phyloP scores from a whole-genome alignment of 2,113 vertebrate species.

The Aphyosemion australe region DNA sequence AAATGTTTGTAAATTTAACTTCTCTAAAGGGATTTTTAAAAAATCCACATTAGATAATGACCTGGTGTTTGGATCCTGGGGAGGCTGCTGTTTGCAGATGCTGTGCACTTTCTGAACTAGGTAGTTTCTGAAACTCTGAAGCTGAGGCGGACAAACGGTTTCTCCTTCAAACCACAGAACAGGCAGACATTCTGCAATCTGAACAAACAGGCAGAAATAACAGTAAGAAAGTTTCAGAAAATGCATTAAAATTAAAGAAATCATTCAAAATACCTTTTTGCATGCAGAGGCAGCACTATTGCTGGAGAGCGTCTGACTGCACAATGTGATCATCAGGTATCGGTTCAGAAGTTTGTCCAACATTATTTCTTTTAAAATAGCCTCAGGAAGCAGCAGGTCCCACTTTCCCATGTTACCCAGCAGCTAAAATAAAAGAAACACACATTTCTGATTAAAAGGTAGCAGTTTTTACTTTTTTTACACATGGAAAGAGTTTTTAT shows the following conservation, averaged over 20 bases:
- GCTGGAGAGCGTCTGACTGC: constrained; percentile 69
- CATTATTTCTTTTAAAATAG: constrained; percentile 82
- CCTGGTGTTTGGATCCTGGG: constrained; percentile 59
- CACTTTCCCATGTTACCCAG: constrained; percentile 86
- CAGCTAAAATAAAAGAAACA: constrained; percentile 74
- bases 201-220: background rate
- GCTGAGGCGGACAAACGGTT: constrained; percentile 77
- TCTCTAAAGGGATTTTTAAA: too few species aligned
- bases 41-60: constrained; percentile 29
- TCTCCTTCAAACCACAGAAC: constrained; percentile 83
- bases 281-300: constrained; percentile 75
- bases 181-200: constrained; percentile 85
- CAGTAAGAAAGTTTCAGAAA: constrained; percentile 57
- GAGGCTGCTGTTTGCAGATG: constrained; percentile 73
- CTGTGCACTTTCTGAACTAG: constrained; percentile 77
- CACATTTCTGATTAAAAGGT: background rate
- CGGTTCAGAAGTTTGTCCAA: constrained; percentile 88
- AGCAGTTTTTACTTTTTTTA: background rate
- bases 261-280: constrained; percentile 78
- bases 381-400: constrained; percentile 84
- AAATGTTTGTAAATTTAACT: too few species aligned
- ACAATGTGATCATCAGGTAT: constrained; percentile 86
- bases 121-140: constrained; percentile 85
- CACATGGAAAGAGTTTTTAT: background rate
- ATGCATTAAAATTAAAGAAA: background rate